These are phyloP conservation scores for Cyprinodon brontotheroides DNA, from an alignment of 2,113 vertebrate species.

Conservation along the genomic window DNA sequence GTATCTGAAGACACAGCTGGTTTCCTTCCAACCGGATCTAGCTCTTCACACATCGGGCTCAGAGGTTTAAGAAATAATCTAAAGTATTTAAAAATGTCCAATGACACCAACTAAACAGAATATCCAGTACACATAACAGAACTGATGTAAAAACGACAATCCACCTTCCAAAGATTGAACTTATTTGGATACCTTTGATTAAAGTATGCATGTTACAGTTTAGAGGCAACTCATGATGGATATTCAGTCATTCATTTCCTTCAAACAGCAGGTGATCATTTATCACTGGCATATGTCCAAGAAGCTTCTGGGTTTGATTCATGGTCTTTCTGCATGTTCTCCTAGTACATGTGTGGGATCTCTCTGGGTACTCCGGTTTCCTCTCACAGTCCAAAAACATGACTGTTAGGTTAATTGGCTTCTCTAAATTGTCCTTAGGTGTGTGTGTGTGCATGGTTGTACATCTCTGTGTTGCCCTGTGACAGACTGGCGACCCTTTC, in stretches of 20 bases:
- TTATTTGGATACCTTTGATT: conserved; percentile 8
- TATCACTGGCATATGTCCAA: conserved; percentile 29
- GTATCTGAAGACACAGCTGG: conserved; percentile 13
- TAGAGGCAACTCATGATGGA: conserved; percentile 6
- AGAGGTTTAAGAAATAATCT: too few species aligned
- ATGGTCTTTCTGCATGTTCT: too few species aligned
- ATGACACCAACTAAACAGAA: conserved; percentile 1
- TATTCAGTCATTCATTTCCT: conserved; percentile 9
- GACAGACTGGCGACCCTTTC: too few species aligned
- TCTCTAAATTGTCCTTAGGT: too few species aligned
- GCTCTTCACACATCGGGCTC: conserved; percentile 12
- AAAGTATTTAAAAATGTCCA: not conserved
- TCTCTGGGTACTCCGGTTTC: too few species aligned
- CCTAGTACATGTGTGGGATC: too few species aligned
- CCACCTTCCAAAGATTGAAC: not conserved
- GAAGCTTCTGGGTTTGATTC: too few species aligned
- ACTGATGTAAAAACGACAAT: not conserved
- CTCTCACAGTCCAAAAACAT: too few species aligned
- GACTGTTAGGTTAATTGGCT: too few species aligned
- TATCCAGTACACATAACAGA: conserved; percentile 4
- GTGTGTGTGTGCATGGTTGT: too few species aligned
- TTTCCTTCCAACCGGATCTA: not conserved
- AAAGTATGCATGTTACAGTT: conserved; percentile 24
- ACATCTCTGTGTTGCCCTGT: too few species aligned
- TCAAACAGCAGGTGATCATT: conserved; percentile 20